These are phyloP conservation scores for Caenorhabditis latens DNA, from an alignment of 1,140 invertebrate species.

Conservation along the genomic window DNA sequence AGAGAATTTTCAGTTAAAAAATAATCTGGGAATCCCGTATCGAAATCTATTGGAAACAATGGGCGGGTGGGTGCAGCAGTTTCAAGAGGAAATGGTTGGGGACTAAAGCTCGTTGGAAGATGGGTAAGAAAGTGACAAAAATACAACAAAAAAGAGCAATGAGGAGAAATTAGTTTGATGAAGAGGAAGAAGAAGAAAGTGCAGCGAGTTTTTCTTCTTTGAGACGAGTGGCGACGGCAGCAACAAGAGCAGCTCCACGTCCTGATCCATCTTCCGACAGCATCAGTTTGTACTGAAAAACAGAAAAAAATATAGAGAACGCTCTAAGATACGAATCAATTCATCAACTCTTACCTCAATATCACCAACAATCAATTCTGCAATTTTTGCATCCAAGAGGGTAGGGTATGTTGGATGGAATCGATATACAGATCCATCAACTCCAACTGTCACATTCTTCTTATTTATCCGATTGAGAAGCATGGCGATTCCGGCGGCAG, in stretches of 20 bases:
- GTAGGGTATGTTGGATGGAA: conserved; percentile 98
- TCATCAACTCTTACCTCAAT: conserved; percentile 69
- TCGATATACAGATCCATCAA: conserved; percentile 97
- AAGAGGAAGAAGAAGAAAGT: neutral
- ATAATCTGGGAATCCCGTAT: neutral
- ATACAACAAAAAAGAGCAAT: neutral
- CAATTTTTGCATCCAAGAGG: conserved; percentile 93
- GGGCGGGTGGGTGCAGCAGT: too few species aligned
- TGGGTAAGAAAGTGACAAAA: conserved; percentile 4
- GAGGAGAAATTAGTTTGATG: too few species aligned
- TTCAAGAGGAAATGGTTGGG: too few species aligned
- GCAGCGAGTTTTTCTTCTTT: conserved; percentile 58
- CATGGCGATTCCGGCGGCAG: conserved; percentile 86
- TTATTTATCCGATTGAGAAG: conserved; percentile 85
- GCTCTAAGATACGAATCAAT: too few species aligned
- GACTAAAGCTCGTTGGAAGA: too few species aligned
- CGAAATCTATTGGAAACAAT: neutral
- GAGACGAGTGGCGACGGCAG: conserved; percentile 85
- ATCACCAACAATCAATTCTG: conserved; percentile 82
- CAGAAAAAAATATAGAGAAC: conserved; percentile 7
- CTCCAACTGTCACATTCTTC: conserved; percentile 90
- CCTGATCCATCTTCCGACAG: conserved; percentile 97
- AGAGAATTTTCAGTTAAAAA: neutral
- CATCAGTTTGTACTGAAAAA: conserved; percentile 89
- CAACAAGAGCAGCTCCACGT: conserved; percentile 94